These are phyloP conservation scores for Lycaon pictus DNA, from an alignment of 2,113 vertebrate genomes.

Conservation along the genomic window DNA sequence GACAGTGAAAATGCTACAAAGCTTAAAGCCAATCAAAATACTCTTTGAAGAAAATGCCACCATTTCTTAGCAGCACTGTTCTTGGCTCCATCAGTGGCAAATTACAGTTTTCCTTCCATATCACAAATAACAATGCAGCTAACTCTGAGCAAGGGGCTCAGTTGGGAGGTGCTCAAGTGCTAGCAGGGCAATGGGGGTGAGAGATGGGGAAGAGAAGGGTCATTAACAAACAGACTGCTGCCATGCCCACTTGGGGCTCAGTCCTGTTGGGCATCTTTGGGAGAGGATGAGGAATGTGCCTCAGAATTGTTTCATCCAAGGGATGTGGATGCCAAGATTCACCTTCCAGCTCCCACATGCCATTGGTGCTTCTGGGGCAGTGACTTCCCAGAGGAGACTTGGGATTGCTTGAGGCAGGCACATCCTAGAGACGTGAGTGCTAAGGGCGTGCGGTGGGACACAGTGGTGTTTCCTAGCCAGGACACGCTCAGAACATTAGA, in stretches of 20 bases:
- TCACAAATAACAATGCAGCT: background rate
- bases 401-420: too few relatives aligned
- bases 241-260: fast-evolving
- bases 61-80: background rate
- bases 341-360: fast-evolving
- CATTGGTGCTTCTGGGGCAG: background rate
- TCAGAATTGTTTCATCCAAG: fast-evolving
- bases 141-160: background rate
- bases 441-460: fast-evolving
- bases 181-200: fast-evolving
- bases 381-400: fast-evolving
- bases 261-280: too few relatives aligned
- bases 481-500: background rate
- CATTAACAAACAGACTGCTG: too few relatives aligned
- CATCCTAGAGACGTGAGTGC: background rate
- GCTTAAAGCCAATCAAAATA: background rate
- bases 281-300: background rate
- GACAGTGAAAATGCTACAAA: background rate
- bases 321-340: fast-evolving
- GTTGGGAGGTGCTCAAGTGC: background rate
- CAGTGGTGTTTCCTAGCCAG: fast-evolving
- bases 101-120: background rate
- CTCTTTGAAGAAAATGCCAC: background rate
- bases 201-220: background rate
- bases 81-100: background rate